A percentile compares a stretch with the other conserved stretches of the same genome.
Evolutionary conservation across 1,140 invertebrate genomes (phyloP).

Genomic region (Leptinotarsa undecemlineata): DNA sequence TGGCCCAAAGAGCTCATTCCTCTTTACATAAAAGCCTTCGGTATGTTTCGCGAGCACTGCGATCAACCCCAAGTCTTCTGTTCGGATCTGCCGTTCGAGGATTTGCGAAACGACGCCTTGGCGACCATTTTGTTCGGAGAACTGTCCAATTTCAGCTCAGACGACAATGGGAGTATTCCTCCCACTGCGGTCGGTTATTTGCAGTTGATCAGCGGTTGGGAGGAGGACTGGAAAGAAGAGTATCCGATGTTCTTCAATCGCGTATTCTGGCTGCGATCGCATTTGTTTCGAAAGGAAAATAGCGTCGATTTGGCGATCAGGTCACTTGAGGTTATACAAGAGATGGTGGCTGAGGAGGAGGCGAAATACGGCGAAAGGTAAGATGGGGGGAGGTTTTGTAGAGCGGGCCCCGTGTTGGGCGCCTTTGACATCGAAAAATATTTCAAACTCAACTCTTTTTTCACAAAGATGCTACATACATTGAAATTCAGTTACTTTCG

Average conservation of each 20-base stretch:
- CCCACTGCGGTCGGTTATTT: slow-evolving; percentile 42
- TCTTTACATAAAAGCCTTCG: slow-evolving; percentile 65
- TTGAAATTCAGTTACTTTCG: too few relatives aligned
- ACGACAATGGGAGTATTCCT: slow-evolving; percentile 29
- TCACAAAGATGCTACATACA: too few relatives aligned
- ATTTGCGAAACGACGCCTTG: slow-evolving; percentile 61
- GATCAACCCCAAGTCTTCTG: slow-evolving; percentile 60
- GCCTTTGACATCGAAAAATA: too few relatives aligned
- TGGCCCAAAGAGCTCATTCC: slow-evolving; percentile 67
- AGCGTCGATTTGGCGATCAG: slow-evolving; percentile 58
- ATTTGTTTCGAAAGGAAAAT: slow-evolving; percentile 59
- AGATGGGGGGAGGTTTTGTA: background rate
- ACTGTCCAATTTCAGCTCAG: slow-evolving; percentile 53
- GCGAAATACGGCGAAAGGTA: slow-evolving; percentile 42
- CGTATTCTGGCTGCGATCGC: slow-evolving; percentile 61
- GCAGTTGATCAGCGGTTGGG: slow-evolving; percentile 52
- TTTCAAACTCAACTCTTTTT: too few relatives aligned
- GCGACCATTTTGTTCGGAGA: slow-evolving; percentile 69
- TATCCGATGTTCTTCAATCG: slow-evolving; percentile 56
- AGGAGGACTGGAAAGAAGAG: slow-evolving; percentile 54
- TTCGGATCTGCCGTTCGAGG: slow-evolving; percentile 56
- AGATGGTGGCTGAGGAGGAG: slow-evolving; percentile 53
- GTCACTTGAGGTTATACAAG: slow-evolving; percentile 57
- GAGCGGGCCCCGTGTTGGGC: too few relatives aligned
- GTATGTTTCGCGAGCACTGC: slow-evolving; percentile 60